Evolutionary conservation across 2,113 vertebrate species (phyloP), one percentile per base, ranked within the genome.

Genomic region (Gavia stellata): DNA sequence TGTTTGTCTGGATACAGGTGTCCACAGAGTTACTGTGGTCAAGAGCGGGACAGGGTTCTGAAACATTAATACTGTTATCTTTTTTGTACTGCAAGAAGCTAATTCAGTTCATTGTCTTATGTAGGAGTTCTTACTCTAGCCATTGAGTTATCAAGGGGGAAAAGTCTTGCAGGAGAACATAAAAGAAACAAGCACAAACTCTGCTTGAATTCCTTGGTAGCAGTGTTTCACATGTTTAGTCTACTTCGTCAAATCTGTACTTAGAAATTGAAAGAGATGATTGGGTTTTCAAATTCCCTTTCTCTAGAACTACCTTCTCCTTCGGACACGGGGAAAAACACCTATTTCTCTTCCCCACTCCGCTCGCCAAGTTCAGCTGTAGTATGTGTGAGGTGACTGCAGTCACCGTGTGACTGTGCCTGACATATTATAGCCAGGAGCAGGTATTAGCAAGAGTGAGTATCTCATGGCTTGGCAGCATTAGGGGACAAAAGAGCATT

Each of bases 401-500:
- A n/a, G 63, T 42, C 56, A 17, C 36, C 28, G 25, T 14, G n/a
- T 63, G 65, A 20, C 77, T 15, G 10, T 31, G 19, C 31, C 31
- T 40, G 61, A 23, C 26, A 4, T 7, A 2, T 14, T 19, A 12
- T 4, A 28, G 61, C 56, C 68, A 38, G 67, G 55, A 62, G 40
- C 62, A 53, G 49, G 33, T 53, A 19, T 50, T 24, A n/a, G 55
- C 49, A 42, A 7, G 68, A 68, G 17, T 7, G 18, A 61, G 36
- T 6, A 26, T 55, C 40, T 55, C 28, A 1, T 17, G n/a, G 88
- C n/a, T 87, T 2, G 3, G 71, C 65, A 72, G 65, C 0, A 1
- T n/a, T 36, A 15, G 44, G 73, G 38, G 10, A 28, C 0, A 0
- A 6, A 33, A 58, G 56, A 50, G 16, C 3, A 0, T 8, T 36